phyloP scores from a whole-genome alignment of 2,888 invertebrate species.

The Megastigmus dorsalis region DNA sequence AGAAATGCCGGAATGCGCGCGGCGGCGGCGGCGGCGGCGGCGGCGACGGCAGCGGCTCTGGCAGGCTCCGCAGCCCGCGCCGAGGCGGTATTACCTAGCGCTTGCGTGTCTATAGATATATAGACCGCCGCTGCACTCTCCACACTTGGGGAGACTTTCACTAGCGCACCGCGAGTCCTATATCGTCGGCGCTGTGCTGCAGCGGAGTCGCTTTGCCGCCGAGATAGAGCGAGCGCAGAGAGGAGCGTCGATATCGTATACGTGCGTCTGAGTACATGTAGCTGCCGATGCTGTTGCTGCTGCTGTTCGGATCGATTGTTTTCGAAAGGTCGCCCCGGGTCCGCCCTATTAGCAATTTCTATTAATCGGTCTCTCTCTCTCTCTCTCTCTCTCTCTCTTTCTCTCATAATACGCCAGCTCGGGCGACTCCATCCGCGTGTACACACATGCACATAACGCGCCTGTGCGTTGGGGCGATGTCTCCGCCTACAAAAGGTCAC shows the following conservation, averaged over 20 bases:
- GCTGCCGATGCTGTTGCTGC: no score
- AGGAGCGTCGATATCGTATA: constrained; percentile 13
- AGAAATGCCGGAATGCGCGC: constrained; percentile 54
- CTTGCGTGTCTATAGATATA: no score
- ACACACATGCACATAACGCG: not conserved
- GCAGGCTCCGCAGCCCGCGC: not conserved
- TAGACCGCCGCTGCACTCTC: no score
- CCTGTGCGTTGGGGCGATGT: no score
- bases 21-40: not conserved
- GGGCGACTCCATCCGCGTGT: not conserved
- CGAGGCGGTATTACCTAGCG: no score
- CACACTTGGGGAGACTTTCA: constrained; percentile 53
- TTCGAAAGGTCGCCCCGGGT: not conserved
- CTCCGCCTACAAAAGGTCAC: no score
- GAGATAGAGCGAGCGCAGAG: not conserved
- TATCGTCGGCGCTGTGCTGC: not conserved
- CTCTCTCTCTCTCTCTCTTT: no score
- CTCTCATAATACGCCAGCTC: not conserved
- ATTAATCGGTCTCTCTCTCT: not conserved
- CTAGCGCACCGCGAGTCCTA: constrained; percentile 9
- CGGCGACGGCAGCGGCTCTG: not conserved
- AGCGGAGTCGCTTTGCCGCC: not conserved
- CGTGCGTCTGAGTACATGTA: not conserved
- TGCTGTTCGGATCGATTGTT: constrained; percentile 12
- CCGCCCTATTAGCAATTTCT: constrained; percentile 12